These are phyloP conservation scores for Resseliella maxima DNA, from an alignment of 2,888 invertebrate species.

Conservation along the genomic window DNA sequence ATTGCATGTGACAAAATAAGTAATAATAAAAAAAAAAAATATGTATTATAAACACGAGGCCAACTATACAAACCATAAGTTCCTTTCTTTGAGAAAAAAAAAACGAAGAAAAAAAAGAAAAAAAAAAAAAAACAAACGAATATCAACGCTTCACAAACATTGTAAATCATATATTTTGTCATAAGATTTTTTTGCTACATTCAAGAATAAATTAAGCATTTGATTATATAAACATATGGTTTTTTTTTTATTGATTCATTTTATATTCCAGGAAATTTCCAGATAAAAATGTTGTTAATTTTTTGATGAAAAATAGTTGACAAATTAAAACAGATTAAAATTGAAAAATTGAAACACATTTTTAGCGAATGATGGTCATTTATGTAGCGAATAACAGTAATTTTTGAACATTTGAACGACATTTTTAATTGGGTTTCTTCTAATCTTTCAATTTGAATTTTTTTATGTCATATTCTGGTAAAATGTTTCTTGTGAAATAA, in stretches of 20 bases:
- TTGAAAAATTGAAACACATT: too few species aligned
- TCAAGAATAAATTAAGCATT: conserved; percentile 7
- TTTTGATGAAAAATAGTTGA: too few species aligned
- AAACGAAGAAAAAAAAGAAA: neutral
- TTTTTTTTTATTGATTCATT: neutral
- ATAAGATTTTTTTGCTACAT: conserved; percentile 20
- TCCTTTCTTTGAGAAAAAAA: neutral
- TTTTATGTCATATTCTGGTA: too few species aligned
- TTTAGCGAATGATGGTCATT: too few species aligned
- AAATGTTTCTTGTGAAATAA: too few species aligned
- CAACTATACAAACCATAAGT: neutral
- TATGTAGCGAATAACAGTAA: too few species aligned
- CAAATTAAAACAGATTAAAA: too few species aligned
- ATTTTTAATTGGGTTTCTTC: too few species aligned
- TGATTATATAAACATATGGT: neutral
- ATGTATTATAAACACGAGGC: neutral
- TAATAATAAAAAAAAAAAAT: neutral
- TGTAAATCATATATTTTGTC: conserved; percentile 9
- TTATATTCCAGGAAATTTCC: neutral
- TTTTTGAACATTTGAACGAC: too few species aligned
- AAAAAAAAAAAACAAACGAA: neutral
- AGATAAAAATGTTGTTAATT: neutral
- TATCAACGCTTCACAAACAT: neutral
- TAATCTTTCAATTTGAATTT: too few species aligned
- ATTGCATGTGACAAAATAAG: neutral